These are phyloP conservation scores for Epirrhoe tristata DNA, from an alignment of 2,888 invertebrate species.

Conservation along the genomic window DNA sequence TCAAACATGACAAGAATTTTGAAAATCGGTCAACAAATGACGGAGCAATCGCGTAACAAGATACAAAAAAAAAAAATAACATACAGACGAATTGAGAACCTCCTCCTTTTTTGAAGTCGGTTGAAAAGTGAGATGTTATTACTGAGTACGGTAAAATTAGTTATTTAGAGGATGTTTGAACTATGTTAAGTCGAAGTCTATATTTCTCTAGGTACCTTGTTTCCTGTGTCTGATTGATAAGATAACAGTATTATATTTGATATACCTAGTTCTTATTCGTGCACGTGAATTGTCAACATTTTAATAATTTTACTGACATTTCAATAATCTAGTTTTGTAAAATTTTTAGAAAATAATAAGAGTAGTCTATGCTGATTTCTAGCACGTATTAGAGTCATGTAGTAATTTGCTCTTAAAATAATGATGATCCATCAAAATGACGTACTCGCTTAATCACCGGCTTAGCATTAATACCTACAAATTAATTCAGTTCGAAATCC, in stretches of 20 bases:
- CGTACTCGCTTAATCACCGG: constrained; percentile 30
- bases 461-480: constrained; percentile 6
- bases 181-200: background rate
- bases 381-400: background rate
- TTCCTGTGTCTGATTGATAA: constrained; percentile 25
- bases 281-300: constrained; percentile 5
- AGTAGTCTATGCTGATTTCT: no score
- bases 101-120: no score
- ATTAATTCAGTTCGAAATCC: background rate
- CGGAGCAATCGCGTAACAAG: no score
- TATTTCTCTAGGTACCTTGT: constrained; percentile 14
- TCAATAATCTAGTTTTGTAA: no score
- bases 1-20: no score
- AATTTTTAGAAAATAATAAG: no score
- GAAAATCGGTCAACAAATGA: no score
- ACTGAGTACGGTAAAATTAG: constrained; percentile 8
- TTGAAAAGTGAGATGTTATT: no score
- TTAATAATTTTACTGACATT: no score
- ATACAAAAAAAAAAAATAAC: no score
- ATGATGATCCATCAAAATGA: constrained; percentile 35
- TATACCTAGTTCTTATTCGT: constrained; percentile 28
- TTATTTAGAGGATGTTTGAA: background rate
- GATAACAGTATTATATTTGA: constrained; percentile 14
- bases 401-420: constrained; percentile 33
- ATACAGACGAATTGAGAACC: no score